These are phyloP conservation scores for Cydia strobilella DNA, from an alignment of 1,140 invertebrate genomes.

Conservation along the genomic window DNA sequence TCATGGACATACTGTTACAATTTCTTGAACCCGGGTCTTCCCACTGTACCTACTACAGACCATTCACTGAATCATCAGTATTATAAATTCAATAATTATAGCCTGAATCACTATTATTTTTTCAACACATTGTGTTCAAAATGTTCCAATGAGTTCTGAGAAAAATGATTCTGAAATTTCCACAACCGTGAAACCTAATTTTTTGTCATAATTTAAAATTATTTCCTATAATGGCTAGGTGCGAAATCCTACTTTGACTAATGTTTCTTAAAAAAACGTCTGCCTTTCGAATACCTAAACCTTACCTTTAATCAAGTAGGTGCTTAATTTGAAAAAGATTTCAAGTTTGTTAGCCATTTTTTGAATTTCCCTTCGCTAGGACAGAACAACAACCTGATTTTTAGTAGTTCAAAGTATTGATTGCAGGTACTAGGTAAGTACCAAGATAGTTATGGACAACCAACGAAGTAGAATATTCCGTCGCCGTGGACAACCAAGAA, in stretches of 20 bases:
- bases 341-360: too few species aligned
- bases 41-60: conserved; percentile 10
- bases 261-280: background rate
- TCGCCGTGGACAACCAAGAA: too few species aligned
- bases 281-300: background rate
- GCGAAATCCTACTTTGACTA: conserved; percentile 19
- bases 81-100: conserved; percentile 30
- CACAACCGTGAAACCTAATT: conserved; percentile 10
- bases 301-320: too few species aligned
- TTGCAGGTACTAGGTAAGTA: too few species aligned
- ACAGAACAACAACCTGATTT: too few species aligned
- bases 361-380: too few species aligned
- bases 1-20: conserved; percentile 2
- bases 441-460: too few species aligned
- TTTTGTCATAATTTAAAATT: background rate
- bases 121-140: conserved; percentile 16
- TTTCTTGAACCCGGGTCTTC: conserved; percentile 21
- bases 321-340: too few species aligned
- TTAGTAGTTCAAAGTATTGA: too few species aligned
- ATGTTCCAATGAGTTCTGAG: conserved; percentile 15
- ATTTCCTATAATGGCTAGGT: conserved; percentile 10
- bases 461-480: too few species aligned
- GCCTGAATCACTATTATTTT: conserved; percentile 23
- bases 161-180: conserved; percentile 23
- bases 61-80: conserved; percentile 20